These are phyloP conservation scores for Neotoma lepida DNA, from an alignment of 2,113 vertebrate genomes.

Conservation along the genomic window DNA sequence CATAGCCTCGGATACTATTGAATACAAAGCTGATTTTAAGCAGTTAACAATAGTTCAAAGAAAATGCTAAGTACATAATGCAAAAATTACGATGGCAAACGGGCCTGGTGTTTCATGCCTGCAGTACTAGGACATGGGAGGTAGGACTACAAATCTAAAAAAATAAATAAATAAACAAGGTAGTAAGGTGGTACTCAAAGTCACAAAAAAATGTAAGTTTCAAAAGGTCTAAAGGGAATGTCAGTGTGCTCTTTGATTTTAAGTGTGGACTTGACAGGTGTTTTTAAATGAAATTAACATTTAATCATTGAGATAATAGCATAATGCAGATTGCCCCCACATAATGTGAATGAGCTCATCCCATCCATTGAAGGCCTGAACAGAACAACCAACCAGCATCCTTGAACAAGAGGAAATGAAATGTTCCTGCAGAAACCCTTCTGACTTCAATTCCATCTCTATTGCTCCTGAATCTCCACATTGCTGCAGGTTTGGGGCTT, in stretches of 20 bases:
- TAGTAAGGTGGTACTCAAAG: background rate
- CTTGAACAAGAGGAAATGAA: background rate
- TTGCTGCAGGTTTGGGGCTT: background rate
- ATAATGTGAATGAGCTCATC: background rate
- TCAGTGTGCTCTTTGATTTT: background rate
- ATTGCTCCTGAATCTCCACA: background rate
- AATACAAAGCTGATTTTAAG: slow-evolving; percentile 6
- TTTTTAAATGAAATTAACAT: slow-evolving; percentile 6
- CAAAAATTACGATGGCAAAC: background rate
- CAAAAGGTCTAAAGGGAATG: background rate
- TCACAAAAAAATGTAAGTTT: background rate
- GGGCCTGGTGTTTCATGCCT: background rate
- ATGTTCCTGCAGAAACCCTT: background rate
- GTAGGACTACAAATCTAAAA: background rate
- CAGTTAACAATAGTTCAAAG: background rate
- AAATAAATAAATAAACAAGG: background rate
- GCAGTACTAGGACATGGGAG: background rate
- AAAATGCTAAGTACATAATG: slow-evolving; percentile 18
- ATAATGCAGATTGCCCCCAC: background rate
- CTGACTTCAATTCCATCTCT: background rate
- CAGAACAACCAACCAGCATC: background rate
- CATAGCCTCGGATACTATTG: background rate
- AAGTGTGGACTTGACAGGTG: background rate
- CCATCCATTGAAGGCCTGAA: background rate
- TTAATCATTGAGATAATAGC: background rate